These are phyloP conservation scores for Isichthys henryi DNA, from an alignment of 2,113 vertebrate species.

Conservation along the genomic window DNA sequence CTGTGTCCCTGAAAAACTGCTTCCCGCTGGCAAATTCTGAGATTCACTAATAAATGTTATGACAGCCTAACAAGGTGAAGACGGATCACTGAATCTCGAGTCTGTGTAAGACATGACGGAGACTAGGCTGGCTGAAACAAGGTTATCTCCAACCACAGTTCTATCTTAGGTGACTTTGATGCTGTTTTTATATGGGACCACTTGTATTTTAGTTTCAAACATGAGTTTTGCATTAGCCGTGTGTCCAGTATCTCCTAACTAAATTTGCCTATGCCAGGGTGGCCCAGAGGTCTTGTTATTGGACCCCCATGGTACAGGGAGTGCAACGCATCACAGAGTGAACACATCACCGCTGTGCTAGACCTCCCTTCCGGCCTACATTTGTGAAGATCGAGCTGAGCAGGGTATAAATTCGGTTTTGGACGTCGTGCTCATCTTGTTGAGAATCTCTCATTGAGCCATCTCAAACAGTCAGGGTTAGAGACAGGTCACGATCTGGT, in stretches of 20 bases:
- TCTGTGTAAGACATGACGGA: not conserved
- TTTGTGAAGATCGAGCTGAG: not conserved
- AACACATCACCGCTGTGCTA: not conserved
- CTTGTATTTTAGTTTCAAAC: conserved; percentile 44
- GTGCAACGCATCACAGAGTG: not conserved
- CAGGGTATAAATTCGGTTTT: not conserved
- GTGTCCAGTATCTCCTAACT: conserved; percentile 34
- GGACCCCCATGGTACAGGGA: not conserved
- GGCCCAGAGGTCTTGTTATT: not conserved
- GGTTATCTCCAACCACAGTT: not conserved
- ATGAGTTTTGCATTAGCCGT: conserved; percentile 43
- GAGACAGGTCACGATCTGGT: not conserved
- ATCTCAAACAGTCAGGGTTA: not conserved
- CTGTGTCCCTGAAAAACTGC: not conserved
- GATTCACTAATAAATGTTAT: not conserved
- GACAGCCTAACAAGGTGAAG: not conserved
- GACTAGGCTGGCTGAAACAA: not conserved
- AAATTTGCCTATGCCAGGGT: conserved; percentile 19
- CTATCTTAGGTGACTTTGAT: not conserved
- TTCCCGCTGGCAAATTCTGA: not conserved
- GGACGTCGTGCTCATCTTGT: not conserved
- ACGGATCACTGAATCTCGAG: not conserved
- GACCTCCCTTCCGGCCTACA: not conserved
- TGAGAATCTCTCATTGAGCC: not conserved
- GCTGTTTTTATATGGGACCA: not conserved